Conservation (phyloP, 1,140 invertebrate genomes). For the Hypsibius dujardini region DNA sequence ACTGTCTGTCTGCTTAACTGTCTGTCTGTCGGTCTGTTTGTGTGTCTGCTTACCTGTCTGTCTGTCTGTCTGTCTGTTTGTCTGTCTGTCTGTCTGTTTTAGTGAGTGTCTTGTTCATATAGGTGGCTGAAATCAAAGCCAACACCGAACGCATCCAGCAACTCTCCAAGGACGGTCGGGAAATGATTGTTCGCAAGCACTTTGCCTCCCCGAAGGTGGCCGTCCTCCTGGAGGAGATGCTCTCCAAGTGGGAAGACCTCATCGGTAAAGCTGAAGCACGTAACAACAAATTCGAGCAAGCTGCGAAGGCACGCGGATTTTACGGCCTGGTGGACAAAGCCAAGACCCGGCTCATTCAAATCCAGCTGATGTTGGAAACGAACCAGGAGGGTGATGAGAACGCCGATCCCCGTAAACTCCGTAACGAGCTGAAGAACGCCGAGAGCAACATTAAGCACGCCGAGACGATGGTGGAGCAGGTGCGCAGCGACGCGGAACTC, state of each 20-base stretch:
- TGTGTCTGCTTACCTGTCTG: too few species aligned
- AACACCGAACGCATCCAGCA: constrained; percentile 64
- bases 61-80: too few species aligned
- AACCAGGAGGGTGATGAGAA: background rate
- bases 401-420: background rate
- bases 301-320: constrained; percentile 50
- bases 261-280: constrained; percentile 49
- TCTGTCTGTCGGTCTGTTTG: too few species aligned
- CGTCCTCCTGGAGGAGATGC: constrained; percentile 31
- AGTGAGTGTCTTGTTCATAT: constrained; percentile 18
- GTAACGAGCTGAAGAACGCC: constrained; percentile 1
- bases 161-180: constrained; percentile 50
- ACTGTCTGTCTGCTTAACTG: too few species aligned
- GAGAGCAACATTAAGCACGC: background rate
- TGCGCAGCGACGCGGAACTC: background rate
- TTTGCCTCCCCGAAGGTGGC: constrained; percentile 52
- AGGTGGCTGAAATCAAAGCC: constrained; percentile 63
- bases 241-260: constrained; percentile 49
- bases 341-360: background rate
- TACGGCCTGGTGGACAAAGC: background rate
- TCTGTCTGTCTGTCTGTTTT: too few species aligned
- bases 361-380: background rate
- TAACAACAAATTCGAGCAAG: constrained; percentile 58
- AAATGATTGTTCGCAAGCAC: constrained; percentile 48
- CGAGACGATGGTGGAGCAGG: background rate